Evolutionary conservation across 2,888 invertebrate species (phyloP), one percentile per base, ranked within the genome.

Genomic region (Carcina quercana): DNA sequence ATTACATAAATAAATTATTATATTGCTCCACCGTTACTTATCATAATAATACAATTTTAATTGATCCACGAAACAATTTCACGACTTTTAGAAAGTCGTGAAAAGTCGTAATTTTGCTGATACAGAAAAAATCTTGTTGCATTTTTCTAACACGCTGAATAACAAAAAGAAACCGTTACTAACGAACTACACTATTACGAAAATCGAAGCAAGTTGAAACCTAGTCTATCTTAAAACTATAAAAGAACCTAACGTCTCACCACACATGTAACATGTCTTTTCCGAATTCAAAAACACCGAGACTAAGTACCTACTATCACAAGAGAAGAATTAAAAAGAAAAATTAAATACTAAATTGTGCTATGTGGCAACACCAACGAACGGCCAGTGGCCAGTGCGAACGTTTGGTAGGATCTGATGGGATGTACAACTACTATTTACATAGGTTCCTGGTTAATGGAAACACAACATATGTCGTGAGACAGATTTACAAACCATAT

Each of bases 181-280:
- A n/a, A n/a, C n/a, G n/a, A n/a, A n/a, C n/a, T n/a, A n/a, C n/a
- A n/a, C n/a, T n/a, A n/a, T n/a, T n/a, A n/a, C n/a, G n/a, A n/a
- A n/a, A 28, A 6, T 13, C 7, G 19, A 41, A 40, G 47, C 31
- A 46, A 42, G 40, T 42, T 40, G 29, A 42, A 45, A 38, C 20
- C 35, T 30, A 25, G 32, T 43, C 40, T 40, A 39, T 36, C 39
- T 37, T 24, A 20, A 10, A 24, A 15, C n/a, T n/a, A n/a, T n/a
- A n/a, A 17, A 49, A 67, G 59, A 60, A 61, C 70, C 76, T 78
- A 73, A 69, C 76, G 73, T 82, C 82, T 83, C 83, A 82, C 83
- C 80, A 82, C 83, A 82, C 82, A 82, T 82, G 83, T 80, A 82
- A 82, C 82, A 55, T 71, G 72, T 78, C 74, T 75, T 78, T 74